These are phyloP conservation scores for Mythimna impura DNA, from an alignment of 2,888 invertebrate species.

Conservation along the genomic window DNA sequence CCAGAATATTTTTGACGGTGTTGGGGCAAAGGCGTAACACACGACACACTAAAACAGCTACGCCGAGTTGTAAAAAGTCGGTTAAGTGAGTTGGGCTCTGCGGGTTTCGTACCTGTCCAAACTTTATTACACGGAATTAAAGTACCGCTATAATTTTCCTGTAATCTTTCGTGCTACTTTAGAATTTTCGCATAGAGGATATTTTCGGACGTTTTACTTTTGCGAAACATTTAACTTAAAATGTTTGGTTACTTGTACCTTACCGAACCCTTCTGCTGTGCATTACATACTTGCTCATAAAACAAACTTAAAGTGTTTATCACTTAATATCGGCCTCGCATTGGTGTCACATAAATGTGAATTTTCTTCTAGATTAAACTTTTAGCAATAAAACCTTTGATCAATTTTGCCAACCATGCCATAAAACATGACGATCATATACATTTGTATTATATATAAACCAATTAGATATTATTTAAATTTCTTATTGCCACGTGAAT, in stretches of 20 bases:
- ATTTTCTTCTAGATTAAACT: neutral
- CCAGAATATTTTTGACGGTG: constrained; percentile 47
- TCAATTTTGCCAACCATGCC: neutral
- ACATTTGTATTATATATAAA: too few relatives aligned
- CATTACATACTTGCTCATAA: neutral
- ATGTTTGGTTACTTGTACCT: constrained; percentile 8
- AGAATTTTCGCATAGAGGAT: constrained; percentile 44
- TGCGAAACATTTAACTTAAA: constrained; percentile 19
- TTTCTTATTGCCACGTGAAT: too few relatives aligned
- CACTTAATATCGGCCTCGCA: neutral
- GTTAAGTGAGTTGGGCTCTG: constrained; percentile 61
- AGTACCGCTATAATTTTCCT: constrained; percentile 65
- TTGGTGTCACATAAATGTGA: neutral
- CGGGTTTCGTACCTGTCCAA: constrained; percentile 66
- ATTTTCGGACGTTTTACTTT: constrained; percentile 34
- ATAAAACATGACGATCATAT: neutral
- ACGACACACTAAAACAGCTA: constrained; percentile 57
- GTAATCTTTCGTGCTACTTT: constrained; percentile 62
- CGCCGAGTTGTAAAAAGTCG: constrained; percentile 60
- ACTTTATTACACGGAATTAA: constrained; percentile 65
- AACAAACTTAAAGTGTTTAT: neutral
- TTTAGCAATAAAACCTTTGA: neutral
- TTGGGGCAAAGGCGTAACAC: constrained; percentile 43
- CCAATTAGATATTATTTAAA: too few relatives aligned
- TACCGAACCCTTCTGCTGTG: neutral